These are phyloP conservation scores for Rhabdomys dilectus DNA, from an alignment of 2,113 vertebrate species.

Conservation along the genomic window DNA sequence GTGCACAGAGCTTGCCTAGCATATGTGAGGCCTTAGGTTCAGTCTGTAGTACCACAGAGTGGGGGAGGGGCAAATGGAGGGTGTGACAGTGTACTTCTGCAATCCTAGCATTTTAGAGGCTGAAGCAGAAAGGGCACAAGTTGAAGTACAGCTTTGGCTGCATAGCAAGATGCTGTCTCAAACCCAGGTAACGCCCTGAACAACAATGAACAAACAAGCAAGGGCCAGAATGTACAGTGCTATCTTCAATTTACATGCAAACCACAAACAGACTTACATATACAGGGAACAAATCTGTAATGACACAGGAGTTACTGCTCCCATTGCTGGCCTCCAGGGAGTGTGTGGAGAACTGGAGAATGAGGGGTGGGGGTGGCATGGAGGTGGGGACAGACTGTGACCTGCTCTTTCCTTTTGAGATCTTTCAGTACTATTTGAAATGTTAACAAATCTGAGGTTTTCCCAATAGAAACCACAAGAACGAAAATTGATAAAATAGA, in stretches of 20 bases:
- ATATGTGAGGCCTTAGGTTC: background rate
- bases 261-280: background rate
- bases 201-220: background rate
- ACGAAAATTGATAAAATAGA: background rate
- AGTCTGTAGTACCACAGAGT: background rate
- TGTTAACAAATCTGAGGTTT: constrained; percentile 50
- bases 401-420: constrained; percentile 14
- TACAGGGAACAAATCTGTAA: background rate
- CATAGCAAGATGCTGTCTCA: background rate
- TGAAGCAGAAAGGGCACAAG: background rate
- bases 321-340: background rate
- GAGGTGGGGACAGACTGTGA: background rate
- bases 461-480: constrained; percentile 10
- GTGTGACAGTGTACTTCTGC: background rate
- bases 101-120: background rate
- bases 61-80: background rate
- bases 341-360: background rate
- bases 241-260: background rate
- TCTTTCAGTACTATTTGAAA: constrained; percentile 16
- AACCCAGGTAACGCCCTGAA: background rate
- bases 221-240: background rate
- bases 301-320: background rate
- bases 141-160: background rate
- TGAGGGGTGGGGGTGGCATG: background rate
- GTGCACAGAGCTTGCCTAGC: background rate